Percentiles rank a stretch among this genome's conserved stretches.
phyloP scores from a whole-genome alignment of 2,113 vertebrate genomes.

The Falcunculus frontatus region DNA sequence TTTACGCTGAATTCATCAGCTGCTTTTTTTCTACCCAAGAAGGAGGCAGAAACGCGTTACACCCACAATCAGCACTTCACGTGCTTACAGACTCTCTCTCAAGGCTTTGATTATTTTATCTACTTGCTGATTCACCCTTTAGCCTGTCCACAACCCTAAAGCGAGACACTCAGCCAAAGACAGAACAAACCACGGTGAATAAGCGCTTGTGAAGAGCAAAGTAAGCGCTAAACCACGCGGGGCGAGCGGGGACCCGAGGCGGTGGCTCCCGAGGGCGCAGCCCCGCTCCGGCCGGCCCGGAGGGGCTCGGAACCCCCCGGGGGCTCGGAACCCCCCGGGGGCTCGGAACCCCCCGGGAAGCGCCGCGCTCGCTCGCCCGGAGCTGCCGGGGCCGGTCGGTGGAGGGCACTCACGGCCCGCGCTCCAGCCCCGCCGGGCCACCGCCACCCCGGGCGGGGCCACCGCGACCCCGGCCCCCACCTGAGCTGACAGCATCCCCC shows the following conservation, averaged over 20 bases:
- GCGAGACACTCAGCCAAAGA: rapidly evolving
- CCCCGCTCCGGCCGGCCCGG: neutral
- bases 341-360: neutral
- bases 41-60: neutral
- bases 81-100: no score
- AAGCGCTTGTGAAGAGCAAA: rapidly evolving
- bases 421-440: neutral
- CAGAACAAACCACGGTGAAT: rapidly evolving
- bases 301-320: neutral
- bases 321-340: neutral
- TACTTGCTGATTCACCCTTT: neutral
- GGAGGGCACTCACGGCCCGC: slow-evolving; percentile 18
- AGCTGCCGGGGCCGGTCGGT: neutral
- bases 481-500: neutral
- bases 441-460: neutral
- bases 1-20: neutral
- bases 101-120: neutral
- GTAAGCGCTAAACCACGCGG: rapidly evolving
- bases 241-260: no score
- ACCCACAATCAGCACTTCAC: neutral
- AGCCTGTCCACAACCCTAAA: neutral
- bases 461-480: neutral
- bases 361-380: neutral
- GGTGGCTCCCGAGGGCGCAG: neutral
- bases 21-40: neutral